Conservation (phyloP, 2,888 invertebrate genomes). For the Watsonalla binaria region DNA sequence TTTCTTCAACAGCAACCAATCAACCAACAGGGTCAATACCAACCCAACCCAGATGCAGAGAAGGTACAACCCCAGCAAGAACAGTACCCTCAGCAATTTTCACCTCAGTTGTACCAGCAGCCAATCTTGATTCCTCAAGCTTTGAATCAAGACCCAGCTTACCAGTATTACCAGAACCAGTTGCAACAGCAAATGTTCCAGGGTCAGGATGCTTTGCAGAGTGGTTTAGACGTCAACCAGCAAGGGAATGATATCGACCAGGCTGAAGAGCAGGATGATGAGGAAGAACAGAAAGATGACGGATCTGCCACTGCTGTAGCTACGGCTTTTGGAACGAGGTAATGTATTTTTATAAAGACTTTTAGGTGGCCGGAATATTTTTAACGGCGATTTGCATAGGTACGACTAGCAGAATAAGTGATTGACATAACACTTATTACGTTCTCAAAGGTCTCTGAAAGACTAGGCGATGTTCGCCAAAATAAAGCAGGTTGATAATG, state of each 20-base stretch:
- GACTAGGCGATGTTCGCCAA: too few relatives aligned
- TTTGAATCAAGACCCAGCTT: constrained; percentile 11
- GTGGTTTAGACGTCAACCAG: constrained; percentile 58
- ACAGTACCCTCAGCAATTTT: constrained; percentile 6
- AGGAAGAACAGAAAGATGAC: constrained; percentile 34
- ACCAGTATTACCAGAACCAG: background rate
- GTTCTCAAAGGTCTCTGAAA: too few relatives aligned
- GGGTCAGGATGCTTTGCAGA: constrained; percentile 48
- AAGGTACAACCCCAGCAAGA: constrained; percentile 15
- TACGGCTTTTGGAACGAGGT: constrained; percentile 32
- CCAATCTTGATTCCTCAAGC: constrained; percentile 15
- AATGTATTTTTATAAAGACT: background rate
- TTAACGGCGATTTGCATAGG: too few relatives aligned
- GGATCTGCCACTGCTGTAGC: constrained; percentile 59
- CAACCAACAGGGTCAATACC: constrained; percentile 8
- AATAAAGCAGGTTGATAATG: too few relatives aligned
- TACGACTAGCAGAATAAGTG: too few relatives aligned
- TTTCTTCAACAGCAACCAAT: constrained; percentile 6
- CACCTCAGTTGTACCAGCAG: constrained; percentile 16
- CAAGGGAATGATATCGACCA: constrained; percentile 59
- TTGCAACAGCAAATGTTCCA: constrained; percentile 16
- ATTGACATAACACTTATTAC: too few relatives aligned
- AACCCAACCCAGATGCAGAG: background rate
- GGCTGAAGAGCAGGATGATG: constrained; percentile 35
- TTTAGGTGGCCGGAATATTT: too few relatives aligned